Conservation (phyloP, 2,888 invertebrate genomes). For the Strigamia crassipes region DNA sequence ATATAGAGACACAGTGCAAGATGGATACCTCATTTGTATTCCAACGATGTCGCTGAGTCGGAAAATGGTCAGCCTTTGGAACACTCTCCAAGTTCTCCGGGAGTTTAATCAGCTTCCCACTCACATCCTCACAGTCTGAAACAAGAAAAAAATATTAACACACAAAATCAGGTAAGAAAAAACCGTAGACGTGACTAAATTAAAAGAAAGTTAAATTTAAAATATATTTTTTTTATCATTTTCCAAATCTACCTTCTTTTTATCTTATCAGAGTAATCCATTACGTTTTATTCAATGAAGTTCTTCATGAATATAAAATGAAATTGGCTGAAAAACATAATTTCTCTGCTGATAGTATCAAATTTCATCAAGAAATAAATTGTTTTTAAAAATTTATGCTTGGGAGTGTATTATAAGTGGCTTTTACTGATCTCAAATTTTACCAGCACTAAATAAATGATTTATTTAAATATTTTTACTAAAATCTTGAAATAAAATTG, state of each 20-base stretch:
- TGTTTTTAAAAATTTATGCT: too few species aligned
- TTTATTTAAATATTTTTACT: neutral
- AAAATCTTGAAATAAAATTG: neutral
- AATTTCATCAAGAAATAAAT: neutral
- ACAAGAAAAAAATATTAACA: constrained; percentile 43
- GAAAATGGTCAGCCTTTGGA: constrained; percentile 91
- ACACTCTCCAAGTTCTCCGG: constrained; percentile 94
- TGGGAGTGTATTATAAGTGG: neutral
- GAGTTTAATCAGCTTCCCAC: constrained; percentile 70
- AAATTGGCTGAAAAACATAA: neutral
- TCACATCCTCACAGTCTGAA: constrained; percentile 47
- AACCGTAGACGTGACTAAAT: neutral
- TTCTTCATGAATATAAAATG: too few species aligned
- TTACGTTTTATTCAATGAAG: too few species aligned
- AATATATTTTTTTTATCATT: neutral
- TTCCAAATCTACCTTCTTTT: neutral
- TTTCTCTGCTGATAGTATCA: neutral
- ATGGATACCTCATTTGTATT: constrained; percentile 92
- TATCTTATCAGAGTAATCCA: too few species aligned
- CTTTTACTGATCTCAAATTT: neutral
- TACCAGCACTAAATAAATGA: neutral
- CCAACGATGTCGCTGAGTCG: constrained; percentile 94
- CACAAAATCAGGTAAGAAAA: constrained; percentile 6
- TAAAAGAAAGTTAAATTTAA: neutral
- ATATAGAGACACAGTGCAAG: constrained; percentile 56